Conservation (phyloP, 2,888 invertebrate species). For the Crepidodera aurea region DNA sequence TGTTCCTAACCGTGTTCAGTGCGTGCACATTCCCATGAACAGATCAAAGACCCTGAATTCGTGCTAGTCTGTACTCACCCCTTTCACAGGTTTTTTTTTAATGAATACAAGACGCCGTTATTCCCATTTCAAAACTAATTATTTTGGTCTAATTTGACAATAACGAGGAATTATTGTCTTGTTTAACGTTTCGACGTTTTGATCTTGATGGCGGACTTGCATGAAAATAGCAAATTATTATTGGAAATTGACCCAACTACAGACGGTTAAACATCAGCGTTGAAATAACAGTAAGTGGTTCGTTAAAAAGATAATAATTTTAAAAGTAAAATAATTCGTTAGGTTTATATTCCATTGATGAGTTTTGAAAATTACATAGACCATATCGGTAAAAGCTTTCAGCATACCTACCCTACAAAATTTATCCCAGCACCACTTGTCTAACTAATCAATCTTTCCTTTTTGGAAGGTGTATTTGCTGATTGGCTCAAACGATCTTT, state of each 20-base stretch:
- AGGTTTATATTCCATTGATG: too few species aligned
- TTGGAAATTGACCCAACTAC: neutral
- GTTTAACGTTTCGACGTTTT: slow-evolving; percentile 2
- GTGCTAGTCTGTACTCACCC: slow-evolving; percentile 38
- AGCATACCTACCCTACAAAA: too few species aligned
- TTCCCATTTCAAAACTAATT: slow-evolving; percentile 15
- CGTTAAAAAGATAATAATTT: too few species aligned
- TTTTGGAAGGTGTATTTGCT: too few species aligned
- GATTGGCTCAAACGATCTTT: too few species aligned
- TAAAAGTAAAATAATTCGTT: too few species aligned
- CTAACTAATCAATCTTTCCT: too few species aligned
- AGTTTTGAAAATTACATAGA: too few species aligned
- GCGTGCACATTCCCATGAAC: slow-evolving; percentile 48
- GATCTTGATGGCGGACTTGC: slow-evolving; percentile 3
- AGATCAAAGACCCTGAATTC: slow-evolving; percentile 46
- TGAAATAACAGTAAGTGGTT: too few species aligned
- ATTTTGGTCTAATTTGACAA: slow-evolving; percentile 19
- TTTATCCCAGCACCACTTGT: too few species aligned
- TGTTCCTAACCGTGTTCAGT: slow-evolving; percentile 25
- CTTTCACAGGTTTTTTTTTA: slow-evolving; percentile 24
- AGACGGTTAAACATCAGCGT: too few species aligned
- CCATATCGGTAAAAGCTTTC: too few species aligned
- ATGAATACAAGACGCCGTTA: slow-evolving; percentile 19
- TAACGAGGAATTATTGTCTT: slow-evolving; percentile 1
- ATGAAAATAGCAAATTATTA: neutral